Percentiles rank a stretch among this genome's conserved stretches.
Conservation (phyloP, 2,888 invertebrate genomes). For the Oconnorella tubifera region DNA sequence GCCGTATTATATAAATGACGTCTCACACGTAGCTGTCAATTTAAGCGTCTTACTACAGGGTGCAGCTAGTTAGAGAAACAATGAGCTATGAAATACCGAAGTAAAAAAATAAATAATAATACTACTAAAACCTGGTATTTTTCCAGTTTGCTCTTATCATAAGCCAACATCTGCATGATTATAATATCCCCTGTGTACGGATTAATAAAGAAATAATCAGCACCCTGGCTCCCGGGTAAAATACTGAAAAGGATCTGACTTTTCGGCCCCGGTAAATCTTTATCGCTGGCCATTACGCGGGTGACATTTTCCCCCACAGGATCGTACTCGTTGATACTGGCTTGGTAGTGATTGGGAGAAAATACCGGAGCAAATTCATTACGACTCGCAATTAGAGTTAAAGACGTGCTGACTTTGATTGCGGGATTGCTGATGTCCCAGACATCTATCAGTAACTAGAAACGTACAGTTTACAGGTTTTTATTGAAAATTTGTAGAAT, state of each 20-base stretch:
- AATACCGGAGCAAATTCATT: slow-evolving; percentile 40
- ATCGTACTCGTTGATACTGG: slow-evolving; percentile 40
- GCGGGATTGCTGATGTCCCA: slow-evolving; percentile 33
- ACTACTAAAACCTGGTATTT: slow-evolving; percentile 36
- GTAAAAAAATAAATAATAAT: no score
- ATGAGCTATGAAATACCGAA: no score
- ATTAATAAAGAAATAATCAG: slow-evolving; percentile 42
- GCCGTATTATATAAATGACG: no score
- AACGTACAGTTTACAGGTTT: no score
- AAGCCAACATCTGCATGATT: slow-evolving; percentile 31
- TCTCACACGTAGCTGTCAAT: no score
- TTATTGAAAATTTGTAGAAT: no score
- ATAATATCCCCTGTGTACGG: slow-evolving; percentile 41
- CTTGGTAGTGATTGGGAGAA: slow-evolving; percentile 32
- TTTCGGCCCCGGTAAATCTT: slow-evolving; percentile 44
- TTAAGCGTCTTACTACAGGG: no score
- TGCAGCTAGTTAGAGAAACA: no score
- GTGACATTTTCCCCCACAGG: slow-evolving; percentile 42
- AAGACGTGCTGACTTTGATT: slow-evolving; percentile 32
- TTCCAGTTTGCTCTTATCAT: slow-evolving; percentile 11
- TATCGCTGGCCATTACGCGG: slow-evolving; percentile 42
- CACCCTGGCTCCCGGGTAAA: slow-evolving; percentile 40
- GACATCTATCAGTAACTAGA: slow-evolving; percentile 31
- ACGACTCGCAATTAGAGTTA: slow-evolving; percentile 41
- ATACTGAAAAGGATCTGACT: slow-evolving; percentile 44